These are phyloP conservation scores for Tupaia tana DNA, from an alignment of 2,113 vertebrate species.

Conservation along the genomic window DNA sequence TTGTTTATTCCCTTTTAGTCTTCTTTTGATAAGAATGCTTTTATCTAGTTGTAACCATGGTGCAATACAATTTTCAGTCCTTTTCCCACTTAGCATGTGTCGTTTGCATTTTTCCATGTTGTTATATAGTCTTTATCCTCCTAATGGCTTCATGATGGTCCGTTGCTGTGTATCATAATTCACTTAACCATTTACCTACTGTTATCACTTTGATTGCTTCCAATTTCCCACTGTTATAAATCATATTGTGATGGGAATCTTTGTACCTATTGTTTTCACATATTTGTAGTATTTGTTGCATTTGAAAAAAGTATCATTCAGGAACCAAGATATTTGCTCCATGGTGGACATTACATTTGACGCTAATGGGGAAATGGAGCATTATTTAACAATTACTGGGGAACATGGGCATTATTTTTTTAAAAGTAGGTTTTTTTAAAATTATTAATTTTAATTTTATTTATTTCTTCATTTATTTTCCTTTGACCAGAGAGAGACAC, in stretches of 20 bases:
- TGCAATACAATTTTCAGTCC: background rate
- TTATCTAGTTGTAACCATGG: conserved; percentile 49
- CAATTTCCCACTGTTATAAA: conserved; percentile 48
- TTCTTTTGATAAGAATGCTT: background rate
- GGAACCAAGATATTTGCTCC: conserved; percentile 47
- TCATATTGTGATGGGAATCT: conserved; percentile 4
- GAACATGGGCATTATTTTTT: background rate
- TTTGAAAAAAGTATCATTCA: conserved; percentile 19
- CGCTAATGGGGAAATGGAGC: conserved; percentile 38
- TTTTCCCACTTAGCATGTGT: conserved; percentile 20
- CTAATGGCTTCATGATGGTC: background rate
- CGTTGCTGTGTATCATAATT: conserved; percentile 34
- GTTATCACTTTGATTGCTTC: conserved; percentile 55
- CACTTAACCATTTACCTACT: conserved; percentile 57
- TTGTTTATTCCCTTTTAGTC: background rate
- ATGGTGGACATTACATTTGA: background rate
- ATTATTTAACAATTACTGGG: conserved; percentile 37
- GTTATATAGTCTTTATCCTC: conserved; percentile 10
- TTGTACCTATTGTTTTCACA: conserved; percentile 54
- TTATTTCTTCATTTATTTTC: too few species aligned
- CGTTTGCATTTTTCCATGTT: background rate
- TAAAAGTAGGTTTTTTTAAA: too few species aligned
- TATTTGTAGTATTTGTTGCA: conserved; percentile 44
- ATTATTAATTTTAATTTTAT: too few species aligned
- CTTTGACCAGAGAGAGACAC: too few species aligned